Base-by-base conservation (phyloP, 2,888 invertebrate genomes). In the Tiphia femorata region DNA sequence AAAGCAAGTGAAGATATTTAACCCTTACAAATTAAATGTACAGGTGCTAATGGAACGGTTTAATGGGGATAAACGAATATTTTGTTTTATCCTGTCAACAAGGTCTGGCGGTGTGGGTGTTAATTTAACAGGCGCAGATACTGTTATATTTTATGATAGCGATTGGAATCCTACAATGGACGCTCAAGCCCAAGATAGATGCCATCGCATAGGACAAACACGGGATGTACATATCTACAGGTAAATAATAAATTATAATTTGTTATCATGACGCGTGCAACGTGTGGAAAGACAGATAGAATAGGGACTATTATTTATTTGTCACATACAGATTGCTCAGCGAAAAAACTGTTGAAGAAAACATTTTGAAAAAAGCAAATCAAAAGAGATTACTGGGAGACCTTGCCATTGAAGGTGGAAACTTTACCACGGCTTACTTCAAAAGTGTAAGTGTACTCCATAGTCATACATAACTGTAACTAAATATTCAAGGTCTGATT, bases 101-200 rank as follows among this genome's bases (percentile, higher is more conserved):
- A 90, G 99, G 56, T 96, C 97, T 49, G 98, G 98, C 75, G 98
- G 98, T 76, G 92, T 99, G 40, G 98, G 99, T 50, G 95, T 99
- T 43, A 99, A 99, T 88, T 88, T 99, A 70, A 98, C 98, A 25
- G 99, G 98, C 67, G 99, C 99, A 38, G 99, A 99, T 86, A 96
- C 97, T 73, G 98, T 99, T 70, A 94, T 99, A 83, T 99, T 99
- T 87, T 99, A 99, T 85, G 99, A 99, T 87, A 97, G 97, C 62
- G 98, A 98, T 86, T 98, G 98, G 98, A 98, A 98, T 88, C 98
- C 98, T 46, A 98, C 98, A 3, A 98, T 99, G 98, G 99, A 99
- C 87, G 98, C 98, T 59, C 96, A 96, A 84, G 96, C 95, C 64
- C 95, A 95, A 85, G 96, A 96, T 86, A 89, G 97, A 72, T 98